These are phyloP conservation scores for Macrocentrus cingulum DNA, from an alignment of 1,140 invertebrate genomes.

Conservation along the genomic window DNA sequence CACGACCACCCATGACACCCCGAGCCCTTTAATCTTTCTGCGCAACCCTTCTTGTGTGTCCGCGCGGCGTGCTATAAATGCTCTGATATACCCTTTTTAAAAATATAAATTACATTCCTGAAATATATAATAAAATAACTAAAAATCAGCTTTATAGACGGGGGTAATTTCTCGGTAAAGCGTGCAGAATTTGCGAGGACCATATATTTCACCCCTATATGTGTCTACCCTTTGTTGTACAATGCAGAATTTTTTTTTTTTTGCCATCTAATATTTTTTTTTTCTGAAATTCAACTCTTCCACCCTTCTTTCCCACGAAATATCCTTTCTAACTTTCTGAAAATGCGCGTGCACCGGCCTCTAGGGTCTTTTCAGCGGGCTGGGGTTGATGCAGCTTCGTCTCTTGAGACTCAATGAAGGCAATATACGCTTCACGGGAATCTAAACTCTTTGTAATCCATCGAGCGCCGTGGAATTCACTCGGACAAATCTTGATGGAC, in stretches of 20 bases:
- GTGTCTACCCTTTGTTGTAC: conserved; percentile 25
- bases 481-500: conserved; percentile 44
- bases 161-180: conserved; percentile 37
- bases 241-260: conserved; percentile 30
- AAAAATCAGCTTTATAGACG: too few relatives aligned
- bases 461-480: conserved; percentile 17
- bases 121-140: conserved; percentile 8
- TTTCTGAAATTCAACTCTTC: conserved; percentile 48
- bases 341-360: conserved; percentile 36
- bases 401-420: conserved; percentile 37
- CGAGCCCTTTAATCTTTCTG: conserved; percentile 12
- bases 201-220: conserved; percentile 13
- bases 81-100: not conserved
- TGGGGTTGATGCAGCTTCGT: conserved; percentile 15
- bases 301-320: conserved; percentile 50
- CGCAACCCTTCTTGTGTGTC: conserved; percentile 25
- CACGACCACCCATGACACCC: conserved; percentile 9
- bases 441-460: conserved; percentile 14
- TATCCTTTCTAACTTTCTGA: conserved; percentile 43
- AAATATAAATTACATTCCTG: conserved; percentile 27
- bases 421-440: conserved; percentile 38
- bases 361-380: not conserved
- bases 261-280: conserved; percentile 29
- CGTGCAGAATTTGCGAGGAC: conserved; percentile 41
- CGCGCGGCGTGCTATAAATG: not conserved